A percentile compares a stretch with the other conserved stretches of the same genome.
These are phyloP conservation scores for Physocephala rufipes DNA, from an alignment of 2,888 invertebrate genomes.

Conservation along the genomic window DNA sequence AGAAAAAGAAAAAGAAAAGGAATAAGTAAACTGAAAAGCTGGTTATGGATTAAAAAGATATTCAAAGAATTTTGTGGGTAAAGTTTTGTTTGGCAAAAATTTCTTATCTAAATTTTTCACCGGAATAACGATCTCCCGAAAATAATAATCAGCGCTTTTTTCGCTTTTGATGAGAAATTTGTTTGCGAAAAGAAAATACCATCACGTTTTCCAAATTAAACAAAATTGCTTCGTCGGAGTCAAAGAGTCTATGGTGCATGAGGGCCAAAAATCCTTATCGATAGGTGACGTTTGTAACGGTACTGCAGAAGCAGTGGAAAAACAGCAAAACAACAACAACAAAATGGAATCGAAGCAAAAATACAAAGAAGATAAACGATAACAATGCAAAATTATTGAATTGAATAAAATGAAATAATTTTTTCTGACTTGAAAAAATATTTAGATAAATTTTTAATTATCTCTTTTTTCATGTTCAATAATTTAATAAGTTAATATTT, in stretches of 20 bases:
- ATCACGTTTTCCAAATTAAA: slow-evolving; percentile 62
- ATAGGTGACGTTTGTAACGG: not conserved
- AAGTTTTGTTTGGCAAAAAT: not conserved
- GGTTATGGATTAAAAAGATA: too few relatives aligned
- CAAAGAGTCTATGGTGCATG: not conserved
- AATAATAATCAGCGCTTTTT: slow-evolving; percentile 26
- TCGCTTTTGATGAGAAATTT: not conserved
- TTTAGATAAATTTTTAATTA: too few relatives aligned
- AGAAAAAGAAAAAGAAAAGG: too few relatives aligned
- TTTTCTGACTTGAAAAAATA: too few relatives aligned
- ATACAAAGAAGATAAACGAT: slow-evolving; percentile 16
- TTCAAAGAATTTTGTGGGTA: too few relatives aligned
- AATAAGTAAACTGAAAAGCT: too few relatives aligned
- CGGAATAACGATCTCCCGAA: slow-evolving; percentile 26
- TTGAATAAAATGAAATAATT: too few relatives aligned
- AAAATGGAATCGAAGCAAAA: not conserved
- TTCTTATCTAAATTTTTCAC: not conserved
- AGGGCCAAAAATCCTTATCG: not conserved
- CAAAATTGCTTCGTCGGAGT: slow-evolving; percentile 51
- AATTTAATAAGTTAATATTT: too few relatives aligned
- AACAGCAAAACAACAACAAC: not conserved
- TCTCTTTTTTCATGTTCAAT: too few relatives aligned
- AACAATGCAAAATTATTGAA: slow-evolving; percentile 5
- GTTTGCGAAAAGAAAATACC: slow-evolving; percentile 37
- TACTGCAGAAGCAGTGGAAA: not conserved